phyloP scores from a whole-genome alignment of 1,140 invertebrate species.

The Diabrotica undecimpunctata region DNA sequence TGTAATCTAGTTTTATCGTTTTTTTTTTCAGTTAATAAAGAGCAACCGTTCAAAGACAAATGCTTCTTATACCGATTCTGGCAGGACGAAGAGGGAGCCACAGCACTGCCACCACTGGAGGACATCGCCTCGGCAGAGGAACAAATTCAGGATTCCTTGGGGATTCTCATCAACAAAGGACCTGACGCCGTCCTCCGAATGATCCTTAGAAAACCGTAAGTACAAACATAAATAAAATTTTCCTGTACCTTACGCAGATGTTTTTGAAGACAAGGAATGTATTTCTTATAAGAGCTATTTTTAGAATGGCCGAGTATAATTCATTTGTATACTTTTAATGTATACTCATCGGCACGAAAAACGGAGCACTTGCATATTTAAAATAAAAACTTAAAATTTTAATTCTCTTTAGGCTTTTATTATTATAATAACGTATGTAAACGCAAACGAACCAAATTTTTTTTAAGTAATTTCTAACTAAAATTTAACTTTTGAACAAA shows the following conservation, averaged over 20 bases:
- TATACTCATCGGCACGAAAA: too few species aligned
- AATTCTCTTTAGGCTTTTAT: too few species aligned
- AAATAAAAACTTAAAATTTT: too few species aligned
- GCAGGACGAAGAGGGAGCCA: slow-evolving; percentile 63
- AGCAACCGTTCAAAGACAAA: slow-evolving; percentile 82
- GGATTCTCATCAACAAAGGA: slow-evolving; percentile 63
- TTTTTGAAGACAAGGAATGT: too few species aligned
- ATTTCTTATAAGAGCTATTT: too few species aligned
- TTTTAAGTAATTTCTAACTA: too few species aligned
- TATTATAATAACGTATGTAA: too few species aligned
- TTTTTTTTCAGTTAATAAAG: slow-evolving; percentile 61
- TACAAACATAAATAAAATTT: slow-evolving; percentile 14
- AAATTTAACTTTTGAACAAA: too few species aligned
- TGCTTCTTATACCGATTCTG: slow-evolving; percentile 79
- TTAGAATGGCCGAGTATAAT: too few species aligned
- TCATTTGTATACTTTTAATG: too few species aligned
- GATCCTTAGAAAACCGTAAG: slow-evolving; percentile 79
- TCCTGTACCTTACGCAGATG: neutral
- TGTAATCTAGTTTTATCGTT: neutral
- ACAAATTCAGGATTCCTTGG: slow-evolving; percentile 64
- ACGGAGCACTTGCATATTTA: too few species aligned
- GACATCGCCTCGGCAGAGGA: slow-evolving; percentile 63
- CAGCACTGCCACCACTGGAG: slow-evolving; percentile 52
- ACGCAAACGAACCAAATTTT: too few species aligned
- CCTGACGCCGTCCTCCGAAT: slow-evolving; percentile 75